phyloP scores from a whole-genome alignment of 2,888 invertebrate genomes.

The Drosophila eohydei region DNA sequence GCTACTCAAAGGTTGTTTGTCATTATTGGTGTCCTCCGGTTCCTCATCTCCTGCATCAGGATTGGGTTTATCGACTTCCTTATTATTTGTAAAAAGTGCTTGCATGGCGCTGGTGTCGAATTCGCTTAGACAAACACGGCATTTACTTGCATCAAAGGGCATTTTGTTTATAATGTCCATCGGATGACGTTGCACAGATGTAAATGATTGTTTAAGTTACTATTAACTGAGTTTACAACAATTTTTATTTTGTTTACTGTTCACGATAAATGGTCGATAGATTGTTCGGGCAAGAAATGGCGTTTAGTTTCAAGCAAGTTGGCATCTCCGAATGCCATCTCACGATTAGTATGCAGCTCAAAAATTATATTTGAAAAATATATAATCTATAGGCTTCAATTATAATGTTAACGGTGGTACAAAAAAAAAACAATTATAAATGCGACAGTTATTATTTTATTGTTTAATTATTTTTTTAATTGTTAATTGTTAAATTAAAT shows the following conservation, averaged over 20 bases:
- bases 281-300: conserved; percentile 3
- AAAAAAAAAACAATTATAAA: too few species aligned
- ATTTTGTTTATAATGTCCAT: conserved; percentile 34
- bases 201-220: neutral
- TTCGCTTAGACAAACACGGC: conserved; percentile 44
- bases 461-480: too few species aligned
- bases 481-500: neutral
- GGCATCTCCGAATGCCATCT: conserved; percentile 14
- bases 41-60: conserved; percentile 3
- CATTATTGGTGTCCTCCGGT: neutral
- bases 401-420: too few species aligned
- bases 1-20: conserved; percentile 19
- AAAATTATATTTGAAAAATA: neutral
- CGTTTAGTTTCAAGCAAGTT: conserved; percentile 11
- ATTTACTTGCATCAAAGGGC: conserved; percentile 6
- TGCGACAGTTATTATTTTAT: too few species aligned
- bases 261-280: conserved; percentile 26
- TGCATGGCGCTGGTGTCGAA: conserved; percentile 22
- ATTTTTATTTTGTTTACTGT: conserved; percentile 52
- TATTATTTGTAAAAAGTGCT: conserved; percentile 19
- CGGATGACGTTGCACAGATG: neutral
- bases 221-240: neutral
- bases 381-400: too few species aligned
- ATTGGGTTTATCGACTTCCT: conserved; percentile 7
- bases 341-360: neutral